Base-by-base conservation (phyloP, 2,113 vertebrate species). In the Lophura nycthemera region DNA sequence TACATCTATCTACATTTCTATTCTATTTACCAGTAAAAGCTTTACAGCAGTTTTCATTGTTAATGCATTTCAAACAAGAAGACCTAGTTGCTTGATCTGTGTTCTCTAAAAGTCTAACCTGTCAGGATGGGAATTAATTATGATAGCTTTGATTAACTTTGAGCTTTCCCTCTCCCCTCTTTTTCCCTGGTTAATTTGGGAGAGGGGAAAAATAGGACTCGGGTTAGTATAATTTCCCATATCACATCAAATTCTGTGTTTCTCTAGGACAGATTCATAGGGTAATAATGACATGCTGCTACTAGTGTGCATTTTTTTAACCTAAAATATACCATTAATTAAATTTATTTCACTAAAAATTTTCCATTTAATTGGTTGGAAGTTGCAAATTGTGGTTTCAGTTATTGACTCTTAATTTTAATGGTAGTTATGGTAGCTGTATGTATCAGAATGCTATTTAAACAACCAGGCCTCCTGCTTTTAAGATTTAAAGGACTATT, bases 31-130 rank as follows among this genome's bases (percentile, higher is more conserved):
- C 54, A 78, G 54, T 48, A 81, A 20, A 29, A 61, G 36, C 79
- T 93, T 86, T 61, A 32, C 36, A 63, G 42, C 17, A 45, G 9
- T 88, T 94, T 88, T 88, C 30, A 83, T 34, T 83, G 60, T 73
- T 66, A 65, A 81, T 69, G 10, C 65, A 47, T 92, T 94, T 95
- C 69, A 91, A 42, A 60, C 60, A 86, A 32, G 43, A 65, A 75
- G 66, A 89, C 24, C 14, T 32, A 61, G 8, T 75, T 84, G 57
- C 76, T 83, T 81, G 43, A 29, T 86, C n/a, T 76, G 70, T 77
- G 40, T 45, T 88, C 76, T 92, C 83, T 93, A 48, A 87, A 97
- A 96, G 56, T 75, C 36, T 54, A 88, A 81, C 66, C 54, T 91
- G 73, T 78, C 77, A 74, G 65, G 36, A 73, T 75, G 4, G 88